Base-by-base conservation (phyloP, 2,888 invertebrate genomes). In the Volucella bombylans region DNA sequence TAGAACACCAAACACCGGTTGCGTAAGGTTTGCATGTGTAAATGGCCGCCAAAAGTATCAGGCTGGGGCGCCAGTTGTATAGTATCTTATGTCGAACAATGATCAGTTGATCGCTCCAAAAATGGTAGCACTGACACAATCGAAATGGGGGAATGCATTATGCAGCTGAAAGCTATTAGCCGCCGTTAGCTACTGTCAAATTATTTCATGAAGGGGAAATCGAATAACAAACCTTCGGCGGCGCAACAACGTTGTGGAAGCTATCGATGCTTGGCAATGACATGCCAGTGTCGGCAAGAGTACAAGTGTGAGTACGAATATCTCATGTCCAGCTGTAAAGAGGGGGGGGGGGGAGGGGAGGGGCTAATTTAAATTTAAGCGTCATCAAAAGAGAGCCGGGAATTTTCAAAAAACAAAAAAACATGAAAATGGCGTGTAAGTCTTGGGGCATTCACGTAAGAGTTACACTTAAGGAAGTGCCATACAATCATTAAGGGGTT, bases 361-460 rank as follows among this genome's bases (percentile, higher is more conserved):
- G 23, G 23, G 23, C 4, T 23, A 45, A 64, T 45, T 79, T 72
- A 72, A 74, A 77, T 72, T 67, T 43, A 50, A 72, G 23, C 61
- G 61, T 62, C 49, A 68, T 67, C 72, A 47, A 14, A 23, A 23
- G 65, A 15, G 55, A 72, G 49, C 11, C 50, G 55, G 4, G 23
- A 23, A 59, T 57, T 57, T 69, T 59, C 10, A 1, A 43, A 72
- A 12, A 49, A 82, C n/a, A 43, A 72, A 12, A 9, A 31, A 49
- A 82, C 76, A 82, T 72, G 62, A 15, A 82, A 68, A 77, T 82
- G 62, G 82, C 82, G 82, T 82, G 72, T 67, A 62, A 54, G 38
- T 45, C 67, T 55, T 0, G 38, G 18, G 64, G 62, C 52, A 79
- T 72, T 15, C 45, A 73, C 67, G 41, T 54, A 23, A 61, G 41